phyloP scores from a whole-genome alignment of 2,113 vertebrate species.

The Piaya cayana region DNA sequence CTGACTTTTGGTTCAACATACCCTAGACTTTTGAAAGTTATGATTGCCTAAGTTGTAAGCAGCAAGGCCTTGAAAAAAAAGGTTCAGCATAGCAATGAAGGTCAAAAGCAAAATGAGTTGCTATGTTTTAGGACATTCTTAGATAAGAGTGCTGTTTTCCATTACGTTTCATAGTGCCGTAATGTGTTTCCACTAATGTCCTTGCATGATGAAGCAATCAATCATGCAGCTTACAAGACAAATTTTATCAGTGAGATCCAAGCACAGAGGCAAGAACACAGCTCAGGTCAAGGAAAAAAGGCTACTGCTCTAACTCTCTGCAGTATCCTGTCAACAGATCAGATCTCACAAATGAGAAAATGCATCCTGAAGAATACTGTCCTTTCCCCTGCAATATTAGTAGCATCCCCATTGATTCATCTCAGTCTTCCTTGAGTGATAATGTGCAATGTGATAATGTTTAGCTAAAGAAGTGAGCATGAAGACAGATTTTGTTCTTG shows the following conservation, averaged over 20 bases:
- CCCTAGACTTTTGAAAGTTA: not conserved
- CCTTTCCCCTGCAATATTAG: not conserved
- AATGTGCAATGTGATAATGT: not conserved
- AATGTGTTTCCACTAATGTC: not conserved
- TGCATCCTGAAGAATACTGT: not conserved
- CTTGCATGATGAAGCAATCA: not conserved
- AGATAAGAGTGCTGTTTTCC: not conserved
- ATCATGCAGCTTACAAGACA: not conserved
- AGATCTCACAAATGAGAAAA: not conserved
- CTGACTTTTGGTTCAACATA: not conserved
- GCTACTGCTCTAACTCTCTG: not conserved
- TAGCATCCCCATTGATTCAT: not conserved
- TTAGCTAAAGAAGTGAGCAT: not conserved
- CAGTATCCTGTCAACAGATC: not conserved
- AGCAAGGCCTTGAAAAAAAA: not conserved
- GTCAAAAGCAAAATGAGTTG: not conserved
- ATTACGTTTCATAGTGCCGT: not conserved
- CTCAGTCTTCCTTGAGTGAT: not conserved
- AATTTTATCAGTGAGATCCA: not conserved
- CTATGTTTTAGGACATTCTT: not conserved
- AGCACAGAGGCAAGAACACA: not conserved
- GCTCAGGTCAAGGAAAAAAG: not conserved
- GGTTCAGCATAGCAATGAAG: not conserved
- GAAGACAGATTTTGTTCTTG: not conserved
- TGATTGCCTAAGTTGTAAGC: not conserved